Conservation (phyloP, 2,888 invertebrate genomes). For the Sthenelais limicola region DNA sequence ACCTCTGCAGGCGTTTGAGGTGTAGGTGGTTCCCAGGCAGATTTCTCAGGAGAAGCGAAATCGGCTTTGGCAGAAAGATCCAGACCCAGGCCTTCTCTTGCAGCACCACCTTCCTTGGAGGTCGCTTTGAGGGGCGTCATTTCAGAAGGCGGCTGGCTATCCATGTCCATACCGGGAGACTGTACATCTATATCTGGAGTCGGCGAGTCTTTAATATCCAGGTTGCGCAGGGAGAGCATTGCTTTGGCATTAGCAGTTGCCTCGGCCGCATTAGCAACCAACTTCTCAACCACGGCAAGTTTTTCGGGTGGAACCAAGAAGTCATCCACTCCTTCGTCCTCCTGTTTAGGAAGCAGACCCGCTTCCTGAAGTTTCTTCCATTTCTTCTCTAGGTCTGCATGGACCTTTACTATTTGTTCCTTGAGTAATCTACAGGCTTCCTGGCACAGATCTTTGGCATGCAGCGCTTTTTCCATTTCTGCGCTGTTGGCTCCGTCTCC, state of each 20-base stretch:
- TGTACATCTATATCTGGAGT: too few species aligned
- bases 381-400: constrained; percentile 42
- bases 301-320: not conserved
- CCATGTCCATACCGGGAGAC: not conserved
- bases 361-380: constrained; percentile 41
- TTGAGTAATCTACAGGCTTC: constrained; percentile 29
- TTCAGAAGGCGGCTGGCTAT: not conserved
- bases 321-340: constrained; percentile 43
- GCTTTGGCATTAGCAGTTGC: constrained; percentile 30
- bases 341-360: constrained; percentile 28
- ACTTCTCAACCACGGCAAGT: constrained; percentile 16
- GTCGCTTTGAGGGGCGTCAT: too few species aligned
- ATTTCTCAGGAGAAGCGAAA: not conserved
- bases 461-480: constrained; percentile 10
- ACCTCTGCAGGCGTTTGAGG: constrained; percentile 51
- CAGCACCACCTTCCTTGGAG: not conserved
- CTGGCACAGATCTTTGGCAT: constrained; percentile 76
- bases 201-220: not conserved
- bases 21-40: constrained; percentile 43
- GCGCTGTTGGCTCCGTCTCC: too few species aligned
- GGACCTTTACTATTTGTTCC: constrained; percentile 42
- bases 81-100: constrained; percentile 4
- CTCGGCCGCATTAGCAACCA: constrained; percentile 18
- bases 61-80: not conserved
- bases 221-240: constrained; percentile 5